Evolutionary conservation across 2,113 vertebrate genomes (phyloP), one percentile per base, ranked within the genome.

Genomic region (Paracanthobrama guichenoti): DNA sequence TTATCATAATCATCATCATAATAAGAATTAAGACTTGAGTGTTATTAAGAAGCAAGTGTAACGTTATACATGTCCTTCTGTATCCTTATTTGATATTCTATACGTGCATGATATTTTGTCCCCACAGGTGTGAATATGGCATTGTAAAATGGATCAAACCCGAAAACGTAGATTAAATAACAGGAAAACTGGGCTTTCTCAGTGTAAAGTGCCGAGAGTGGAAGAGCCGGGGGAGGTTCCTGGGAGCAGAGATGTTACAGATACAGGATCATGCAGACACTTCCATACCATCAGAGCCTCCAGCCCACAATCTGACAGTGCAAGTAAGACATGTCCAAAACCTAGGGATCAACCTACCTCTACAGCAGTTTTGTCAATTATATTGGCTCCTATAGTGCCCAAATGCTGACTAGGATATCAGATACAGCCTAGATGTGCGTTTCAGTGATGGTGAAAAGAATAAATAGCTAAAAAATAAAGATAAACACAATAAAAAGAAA

Each of bases 111-210:
- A 10, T 81, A 57, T 71, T n/a, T 42, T 26, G 13, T 62, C 18
- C 24, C 81, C 16, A 84, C 42, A 50, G 53, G 83, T 80, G 24
- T 67, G 60, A 57, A 60, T 39, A 35, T 22, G 35, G 3, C 31
- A 42, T 28, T 22, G 28, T 24, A 86, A 24, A 4, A 94, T 93
- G 90, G 94, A 91, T 85, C 89, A 92, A 77, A 84, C 92, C 79
- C 92, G 92, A 81, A 97, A 96, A 89, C 91, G 95, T 72, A 91
- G 88, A 89, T 90, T 87, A 67, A 28, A 83, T 39, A 87, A 10
- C n/a, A 82, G 55, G 53, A 90, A 81, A 74, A 22, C 62, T 10
- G 78, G 79, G 16, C 55, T 71, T 10, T 86, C 64, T 11, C 85
- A 82, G 20, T 16, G 73, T 18, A 89, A 88, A 75, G 16, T 55